phyloP scores from a whole-genome alignment of 2,888 invertebrate genomes.

The Meloe dianella region DNA sequence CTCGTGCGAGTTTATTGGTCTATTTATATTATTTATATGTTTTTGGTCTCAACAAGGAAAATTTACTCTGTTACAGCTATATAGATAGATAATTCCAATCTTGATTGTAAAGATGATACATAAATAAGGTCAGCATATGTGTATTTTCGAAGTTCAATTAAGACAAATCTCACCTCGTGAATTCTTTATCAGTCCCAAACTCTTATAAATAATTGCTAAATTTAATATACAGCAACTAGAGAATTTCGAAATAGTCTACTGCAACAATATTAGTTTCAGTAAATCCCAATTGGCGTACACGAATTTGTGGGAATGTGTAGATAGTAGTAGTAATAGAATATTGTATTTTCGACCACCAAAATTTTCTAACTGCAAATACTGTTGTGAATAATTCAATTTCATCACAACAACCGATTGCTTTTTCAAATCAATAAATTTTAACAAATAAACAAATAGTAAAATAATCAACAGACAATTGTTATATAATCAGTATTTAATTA shows the following conservation, averaged over 20 bases:
- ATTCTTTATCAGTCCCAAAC: slow-evolving; percentile 21
- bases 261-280: slow-evolving; percentile 3
- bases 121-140: neutral
- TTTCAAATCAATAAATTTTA: too few relatives aligned
- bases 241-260: slow-evolving; percentile 16
- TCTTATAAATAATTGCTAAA: slow-evolving; percentile 25
- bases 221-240: neutral
- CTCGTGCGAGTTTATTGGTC: too few relatives aligned
- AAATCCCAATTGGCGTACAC: neutral
- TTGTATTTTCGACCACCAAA: neutral
- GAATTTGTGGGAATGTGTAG: neutral
- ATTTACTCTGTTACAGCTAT: neutral
- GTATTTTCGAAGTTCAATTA: slow-evolving; percentile 21
- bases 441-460: too few relatives aligned
- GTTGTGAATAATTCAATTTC: slow-evolving; percentile 43
- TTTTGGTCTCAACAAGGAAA: too few relatives aligned
- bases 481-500: too few relatives aligned
- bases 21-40: too few relatives aligned
- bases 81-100: too few relatives aligned
- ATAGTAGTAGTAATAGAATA: too few relatives aligned
- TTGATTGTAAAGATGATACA: too few relatives aligned
- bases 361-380: neutral
- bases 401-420: slow-evolving; percentile 28
- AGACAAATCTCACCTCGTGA: slow-evolving; percentile 20
- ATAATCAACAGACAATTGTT: too few relatives aligned